Evolutionary conservation across 2,797 vertebrate genomes (phyloP), one percentile per base, ranked within the genome.

Genomic region (Girardinus metallicus): DNA sequence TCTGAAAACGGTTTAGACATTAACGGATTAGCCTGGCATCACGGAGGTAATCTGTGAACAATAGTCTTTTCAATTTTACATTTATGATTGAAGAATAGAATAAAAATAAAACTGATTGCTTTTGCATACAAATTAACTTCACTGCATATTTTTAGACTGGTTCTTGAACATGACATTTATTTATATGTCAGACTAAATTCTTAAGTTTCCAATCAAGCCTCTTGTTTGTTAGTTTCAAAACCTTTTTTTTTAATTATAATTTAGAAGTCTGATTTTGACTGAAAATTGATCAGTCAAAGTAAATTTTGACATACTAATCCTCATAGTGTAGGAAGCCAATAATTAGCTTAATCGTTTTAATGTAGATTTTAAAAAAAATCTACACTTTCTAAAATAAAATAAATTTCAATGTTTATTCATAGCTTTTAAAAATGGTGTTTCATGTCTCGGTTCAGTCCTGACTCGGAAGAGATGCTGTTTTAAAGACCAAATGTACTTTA

Each of bases 401-500:
- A 21, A 26, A 41, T 64, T 13, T 26, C 18, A 7, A 34, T 39
- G 3, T 68, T 39, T 68, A 10, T 68, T 41, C 23, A 16, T 51
- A 5, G 13, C 5, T 26, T 53, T 53, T 53, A 39, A 11, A 64
- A 36, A 36, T 10, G 10, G 0, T 21, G 18, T 26, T 39, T 41
- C 5, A 44, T 70, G 73, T 36, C 1, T 60, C n/a, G n/a, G 18
- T 41, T 57, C 66, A 78, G 43, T 34, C 26, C 21, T 23, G 34
- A 82, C 23, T 51, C 5, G 21, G 39, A 70, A 26, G 23, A 8
- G 5, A 16, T 71, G 41, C n/a, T 29, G 26, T 18, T 60, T 47
- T 9, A 41, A 82, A 76, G 68, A 36, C 11, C 57, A 43, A 47
- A 80, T 34, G 36, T 68, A 23, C 76, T 46, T 86, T 73, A 57